Evolutionary conservation across 1,140 invertebrate genomes (phyloP).

Genomic region (Drusus annulatus): DNA sequence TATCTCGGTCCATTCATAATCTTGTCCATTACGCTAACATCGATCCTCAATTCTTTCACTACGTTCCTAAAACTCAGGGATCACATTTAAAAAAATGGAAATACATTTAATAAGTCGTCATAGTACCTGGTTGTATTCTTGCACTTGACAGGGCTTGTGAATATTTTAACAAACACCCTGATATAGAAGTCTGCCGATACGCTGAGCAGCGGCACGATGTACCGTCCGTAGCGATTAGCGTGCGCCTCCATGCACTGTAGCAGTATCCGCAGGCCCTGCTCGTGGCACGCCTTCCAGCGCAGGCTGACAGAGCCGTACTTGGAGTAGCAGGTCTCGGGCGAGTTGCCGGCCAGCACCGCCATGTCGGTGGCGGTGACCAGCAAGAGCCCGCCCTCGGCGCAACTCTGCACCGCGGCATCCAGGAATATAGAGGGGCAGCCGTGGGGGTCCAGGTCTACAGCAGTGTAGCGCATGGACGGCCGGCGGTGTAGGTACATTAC

Average conservation of each 20-base stretch:
- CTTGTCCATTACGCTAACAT: no score
- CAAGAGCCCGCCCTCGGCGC: slow-evolving; percentile 86
- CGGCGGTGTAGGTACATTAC: slow-evolving; percentile 87
- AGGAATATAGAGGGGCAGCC: slow-evolving; percentile 95
- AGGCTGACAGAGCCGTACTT: slow-evolving; percentile 96
- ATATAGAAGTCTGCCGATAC: slow-evolving; percentile 98
- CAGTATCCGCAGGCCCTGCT: slow-evolving; percentile 95
- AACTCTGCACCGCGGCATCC: slow-evolving; percentile 90
- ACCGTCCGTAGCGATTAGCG: slow-evolving; percentile 93
- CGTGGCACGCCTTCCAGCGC: slow-evolving; percentile 92
- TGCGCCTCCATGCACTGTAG: slow-evolving; percentile 92
- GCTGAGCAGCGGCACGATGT: slow-evolving; percentile 92
- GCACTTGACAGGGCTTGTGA: slow-evolving; percentile 83
- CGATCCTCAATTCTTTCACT: no score
- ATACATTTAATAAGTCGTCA: no score
- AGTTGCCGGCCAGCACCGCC: slow-evolving; percentile 96
- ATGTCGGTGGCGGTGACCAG: slow-evolving; percentile 98
- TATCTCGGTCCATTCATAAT: no score
- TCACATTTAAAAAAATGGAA: no score
- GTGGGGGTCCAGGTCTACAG: slow-evolving; percentile 97
- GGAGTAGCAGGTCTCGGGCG: slow-evolving; percentile 92
- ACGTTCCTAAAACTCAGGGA: no score
- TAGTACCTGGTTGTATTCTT: slow-evolving; percentile 84
- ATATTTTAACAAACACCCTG: slow-evolving; percentile 92
- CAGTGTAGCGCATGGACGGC: slow-evolving; percentile 83